phyloP scores from a whole-genome alignment of 35 echinoderm and acorn worm genomes.

The Stichopus chloronotus region DNA sequence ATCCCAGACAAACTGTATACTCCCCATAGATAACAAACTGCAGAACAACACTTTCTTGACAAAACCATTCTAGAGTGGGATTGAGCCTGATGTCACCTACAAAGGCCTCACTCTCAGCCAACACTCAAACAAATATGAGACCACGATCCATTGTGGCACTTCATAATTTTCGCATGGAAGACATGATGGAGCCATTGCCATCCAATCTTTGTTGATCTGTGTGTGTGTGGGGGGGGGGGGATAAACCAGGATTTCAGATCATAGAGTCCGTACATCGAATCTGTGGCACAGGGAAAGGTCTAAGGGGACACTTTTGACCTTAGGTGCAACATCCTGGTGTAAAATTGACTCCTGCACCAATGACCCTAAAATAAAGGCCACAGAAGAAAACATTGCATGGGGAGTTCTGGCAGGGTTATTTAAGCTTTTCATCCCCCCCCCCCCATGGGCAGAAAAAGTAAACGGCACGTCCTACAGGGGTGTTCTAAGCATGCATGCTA shows the following conservation, averaged over 20 bases:
- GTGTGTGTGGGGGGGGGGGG: too few species aligned
- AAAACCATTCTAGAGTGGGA: neutral
- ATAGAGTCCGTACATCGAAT: neutral
- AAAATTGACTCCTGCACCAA: too few species aligned
- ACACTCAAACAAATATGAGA: neutral
- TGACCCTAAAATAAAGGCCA: too few species aligned
- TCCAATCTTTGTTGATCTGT: neutral
- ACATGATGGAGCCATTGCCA: neutral
- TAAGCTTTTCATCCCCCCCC: too few species aligned
- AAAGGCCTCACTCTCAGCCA: neutral
- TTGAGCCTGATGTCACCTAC: neutral
- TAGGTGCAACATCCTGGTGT: too few species aligned
- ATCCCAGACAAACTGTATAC: neutral
- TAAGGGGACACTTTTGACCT: too few species aligned
- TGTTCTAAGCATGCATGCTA: too few species aligned
- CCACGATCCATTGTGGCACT: neutral
- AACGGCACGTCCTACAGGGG: too few species aligned
- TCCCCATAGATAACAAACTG: neutral
- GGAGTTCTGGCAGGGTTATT: too few species aligned
- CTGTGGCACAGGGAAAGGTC: too few species aligned
- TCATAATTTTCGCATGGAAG: neutral
- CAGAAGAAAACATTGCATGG: too few species aligned
- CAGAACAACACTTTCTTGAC: neutral
- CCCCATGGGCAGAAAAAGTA: too few species aligned
- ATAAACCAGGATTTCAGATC: neutral